A percentile compares a stretch with the other conserved stretches of the same genome.
These are phyloP conservation scores for Uropsilus gracilis DNA, from an alignment of 2,113 vertebrate species.

Conservation along the genomic window DNA sequence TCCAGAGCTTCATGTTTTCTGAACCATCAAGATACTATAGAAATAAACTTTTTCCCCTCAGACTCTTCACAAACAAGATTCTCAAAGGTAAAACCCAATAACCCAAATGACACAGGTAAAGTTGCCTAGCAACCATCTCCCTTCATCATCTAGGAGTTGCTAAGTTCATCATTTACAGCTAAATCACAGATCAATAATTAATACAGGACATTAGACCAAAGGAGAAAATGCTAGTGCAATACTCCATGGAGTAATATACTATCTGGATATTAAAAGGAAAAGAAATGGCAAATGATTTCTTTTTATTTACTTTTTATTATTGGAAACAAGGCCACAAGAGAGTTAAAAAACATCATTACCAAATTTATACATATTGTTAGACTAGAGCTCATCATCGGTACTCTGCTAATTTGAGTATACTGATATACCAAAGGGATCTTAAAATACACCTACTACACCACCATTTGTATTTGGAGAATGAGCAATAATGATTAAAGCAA, in stretches of 20 bases:
- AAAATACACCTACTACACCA: not conserved
- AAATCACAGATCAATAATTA: constrained; percentile 15
- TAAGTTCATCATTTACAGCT: not conserved
- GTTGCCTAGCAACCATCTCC: constrained; percentile 60
- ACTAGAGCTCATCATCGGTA: not conserved
- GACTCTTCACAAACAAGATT: not conserved
- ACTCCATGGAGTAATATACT: not conserved
- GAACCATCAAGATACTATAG: not conserved
- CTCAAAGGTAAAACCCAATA: not conserved
- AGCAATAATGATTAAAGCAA: not conserved
- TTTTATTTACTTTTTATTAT: not conserved
- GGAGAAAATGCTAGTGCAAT: not conserved
- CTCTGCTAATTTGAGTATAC: not conserved
- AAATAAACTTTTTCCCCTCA: not conserved
- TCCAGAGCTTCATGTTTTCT: not conserved
- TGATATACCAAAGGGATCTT: not conserved
- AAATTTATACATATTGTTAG: not conserved
- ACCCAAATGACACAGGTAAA: not conserved
- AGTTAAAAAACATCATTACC: not conserved
- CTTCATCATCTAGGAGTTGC: not conserved
- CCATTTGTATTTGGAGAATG: not conserved
- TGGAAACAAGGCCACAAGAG: not conserved
- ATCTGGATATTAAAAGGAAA: not conserved
- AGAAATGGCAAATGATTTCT: not conserved
- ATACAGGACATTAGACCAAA: constrained; percentile 8